phyloP scores from a whole-genome alignment of 1,140 invertebrate genomes.

The Pollicipes pollicipes region DNA sequence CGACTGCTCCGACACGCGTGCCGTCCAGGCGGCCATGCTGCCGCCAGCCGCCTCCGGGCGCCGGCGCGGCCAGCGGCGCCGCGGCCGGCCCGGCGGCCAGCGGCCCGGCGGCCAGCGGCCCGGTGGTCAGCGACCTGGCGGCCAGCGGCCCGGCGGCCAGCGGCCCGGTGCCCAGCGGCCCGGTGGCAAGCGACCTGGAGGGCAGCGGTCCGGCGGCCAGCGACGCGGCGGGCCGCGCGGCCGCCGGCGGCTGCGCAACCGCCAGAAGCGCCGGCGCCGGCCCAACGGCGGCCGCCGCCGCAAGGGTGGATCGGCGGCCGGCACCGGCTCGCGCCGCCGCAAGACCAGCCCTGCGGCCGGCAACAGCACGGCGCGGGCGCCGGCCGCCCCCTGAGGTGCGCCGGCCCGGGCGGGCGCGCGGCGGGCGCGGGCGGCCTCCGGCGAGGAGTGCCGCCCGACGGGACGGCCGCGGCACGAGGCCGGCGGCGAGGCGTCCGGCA shows the following conservation, averaged over 20 bases:
- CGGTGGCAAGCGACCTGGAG: not conserved
- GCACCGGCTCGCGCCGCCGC: slow-evolving; percentile 14
- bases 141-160: slow-evolving; percentile 12
- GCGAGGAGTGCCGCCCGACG: slow-evolving; percentile 15
- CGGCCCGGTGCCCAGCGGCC: not conserved
- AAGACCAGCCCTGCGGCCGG: slow-evolving; percentile 21
- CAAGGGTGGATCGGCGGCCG: too few species aligned
- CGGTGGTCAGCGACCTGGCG: slow-evolving; percentile 15
- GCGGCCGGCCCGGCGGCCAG: slow-evolving; percentile 14
- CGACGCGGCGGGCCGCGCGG: not conserved
- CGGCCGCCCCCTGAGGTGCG: slow-evolving; percentile 16
- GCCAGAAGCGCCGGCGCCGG: not conserved
- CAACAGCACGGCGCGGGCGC: slow-evolving; percentile 19
- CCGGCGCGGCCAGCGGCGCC: slow-evolving; percentile 14
- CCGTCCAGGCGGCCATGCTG: not conserved
- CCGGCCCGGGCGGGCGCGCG: slow-evolving; percentile 20
- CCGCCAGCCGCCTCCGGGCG: not conserved
- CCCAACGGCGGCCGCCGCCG: slow-evolving; percentile 16
- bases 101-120: slow-evolving; percentile 14
- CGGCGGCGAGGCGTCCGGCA: too few species aligned
- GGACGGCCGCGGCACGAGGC: too few species aligned
- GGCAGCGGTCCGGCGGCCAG: not conserved
- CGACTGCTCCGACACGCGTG: not conserved
- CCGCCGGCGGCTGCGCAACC: slow-evolving; percentile 3
- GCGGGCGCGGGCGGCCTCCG: slow-evolving; percentile 21